phyloP scores from a whole-genome alignment of 2,888 invertebrate species.

The Hydrotaea cyrtoneurina region DNA sequence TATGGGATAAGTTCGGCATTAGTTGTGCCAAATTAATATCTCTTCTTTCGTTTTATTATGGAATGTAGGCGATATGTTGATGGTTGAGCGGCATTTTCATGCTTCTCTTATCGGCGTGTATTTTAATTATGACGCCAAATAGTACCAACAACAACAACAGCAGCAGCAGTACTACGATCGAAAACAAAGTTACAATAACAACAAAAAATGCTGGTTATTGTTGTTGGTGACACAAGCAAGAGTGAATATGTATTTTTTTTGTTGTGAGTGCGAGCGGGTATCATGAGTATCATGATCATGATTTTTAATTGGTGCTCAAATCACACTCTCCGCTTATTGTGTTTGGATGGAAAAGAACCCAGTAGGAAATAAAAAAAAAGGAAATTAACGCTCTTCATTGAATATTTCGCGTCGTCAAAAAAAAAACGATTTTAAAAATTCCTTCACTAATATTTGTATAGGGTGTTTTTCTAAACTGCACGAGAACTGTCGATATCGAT shows the following conservation, averaged over 20 bases:
- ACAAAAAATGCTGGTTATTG: not conserved
- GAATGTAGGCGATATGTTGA: constrained; percentile 1
- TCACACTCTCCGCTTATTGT: constrained; percentile 28
- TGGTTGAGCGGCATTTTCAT: not conserved
- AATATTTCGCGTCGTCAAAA: too few species aligned
- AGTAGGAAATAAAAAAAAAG: not conserved
- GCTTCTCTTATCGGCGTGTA: constrained; percentile 47
- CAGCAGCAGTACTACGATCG: not conserved
- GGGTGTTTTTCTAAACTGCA: too few species aligned
- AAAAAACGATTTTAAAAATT: too few species aligned
- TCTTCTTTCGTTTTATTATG: constrained; percentile 40
- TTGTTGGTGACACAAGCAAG: not conserved
- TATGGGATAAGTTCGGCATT: constrained; percentile 41
- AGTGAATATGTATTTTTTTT: constrained; percentile 12
- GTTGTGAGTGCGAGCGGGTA: constrained; percentile 17
- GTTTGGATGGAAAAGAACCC: constrained; percentile 15
- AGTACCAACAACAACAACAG: not conserved
- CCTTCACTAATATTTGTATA: too few species aligned
- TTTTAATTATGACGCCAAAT: constrained; percentile 55
- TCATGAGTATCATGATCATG: constrained; percentile 23
- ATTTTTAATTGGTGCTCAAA: constrained; percentile 47
- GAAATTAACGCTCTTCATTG: too few species aligned
- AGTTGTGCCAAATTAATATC: constrained; percentile 45
- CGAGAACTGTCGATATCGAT: too few species aligned
- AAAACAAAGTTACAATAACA: constrained; percentile 4